Evolutionary conservation across 1,140 invertebrate genomes (phyloP).

Genomic region (Scaptomyza hsui): DNA sequence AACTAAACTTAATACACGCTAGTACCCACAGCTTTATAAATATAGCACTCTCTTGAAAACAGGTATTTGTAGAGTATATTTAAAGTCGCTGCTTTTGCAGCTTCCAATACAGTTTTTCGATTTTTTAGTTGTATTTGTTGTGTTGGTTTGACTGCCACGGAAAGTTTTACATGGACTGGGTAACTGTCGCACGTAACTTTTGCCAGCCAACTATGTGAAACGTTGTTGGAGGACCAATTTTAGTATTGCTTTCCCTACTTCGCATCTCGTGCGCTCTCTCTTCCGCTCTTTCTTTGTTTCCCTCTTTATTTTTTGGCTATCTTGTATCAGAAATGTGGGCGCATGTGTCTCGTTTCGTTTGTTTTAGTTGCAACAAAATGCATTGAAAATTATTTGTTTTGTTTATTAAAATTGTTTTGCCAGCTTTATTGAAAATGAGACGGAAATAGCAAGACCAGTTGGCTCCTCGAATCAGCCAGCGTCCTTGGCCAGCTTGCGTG

Average conservation of each 20-base stretch:
- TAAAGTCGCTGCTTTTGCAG: neutral
- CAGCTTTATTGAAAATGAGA: slow-evolving; percentile 44
- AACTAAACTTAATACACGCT: too few relatives aligned
- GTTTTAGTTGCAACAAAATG: slow-evolving; percentile 38
- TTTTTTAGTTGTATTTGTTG: slow-evolving; percentile 23
- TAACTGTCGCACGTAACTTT: slow-evolving; percentile 36
- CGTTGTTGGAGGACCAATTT: slow-evolving; percentile 35
- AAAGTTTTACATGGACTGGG: slow-evolving; percentile 32
- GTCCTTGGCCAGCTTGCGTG: slow-evolving; percentile 15
- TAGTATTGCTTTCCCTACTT: slow-evolving; percentile 12
- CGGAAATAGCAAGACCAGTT: slow-evolving; percentile 16
- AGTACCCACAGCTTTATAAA: too few relatives aligned
- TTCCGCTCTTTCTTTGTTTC: neutral
- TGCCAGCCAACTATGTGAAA: slow-evolving; percentile 40
- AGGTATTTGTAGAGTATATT: slow-evolving; percentile 3
- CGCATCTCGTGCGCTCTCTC: neutral
- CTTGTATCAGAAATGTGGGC: slow-evolving; percentile 33
- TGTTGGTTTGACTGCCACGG: slow-evolving; percentile 19
- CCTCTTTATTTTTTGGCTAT: slow-evolving; percentile 2
- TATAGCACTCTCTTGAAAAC: neutral
- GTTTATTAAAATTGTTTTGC: slow-evolving; percentile 54
- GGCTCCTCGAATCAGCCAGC: slow-evolving; percentile 7
- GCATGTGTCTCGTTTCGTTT: slow-evolving; percentile 36
- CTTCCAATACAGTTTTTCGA: slow-evolving; percentile 6
- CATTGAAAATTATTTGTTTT: slow-evolving; percentile 52